Conservation (phyloP, 2,888 invertebrate genomes). For the Neoitamus cyanurus region DNA sequence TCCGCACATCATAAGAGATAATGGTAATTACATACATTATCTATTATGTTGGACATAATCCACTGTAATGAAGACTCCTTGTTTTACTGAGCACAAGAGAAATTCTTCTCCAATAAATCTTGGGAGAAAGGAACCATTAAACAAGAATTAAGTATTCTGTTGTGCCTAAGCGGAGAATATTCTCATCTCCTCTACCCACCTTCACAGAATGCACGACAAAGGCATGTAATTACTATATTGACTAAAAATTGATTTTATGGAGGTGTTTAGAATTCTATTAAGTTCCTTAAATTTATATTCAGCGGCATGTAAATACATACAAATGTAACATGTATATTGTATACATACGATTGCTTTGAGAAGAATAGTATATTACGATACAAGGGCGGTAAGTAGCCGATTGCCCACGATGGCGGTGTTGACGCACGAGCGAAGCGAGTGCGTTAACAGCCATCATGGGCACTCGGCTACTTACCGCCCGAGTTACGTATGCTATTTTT, state of each 20-base stretch:
- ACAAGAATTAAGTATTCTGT: not conserved
- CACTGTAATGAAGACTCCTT: not conserved
- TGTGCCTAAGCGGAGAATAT: not conserved
- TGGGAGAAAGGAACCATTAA: not conserved
- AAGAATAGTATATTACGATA: too few species aligned
- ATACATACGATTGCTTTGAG: too few species aligned
- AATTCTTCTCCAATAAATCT: not conserved
- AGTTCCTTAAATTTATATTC: not conserved
- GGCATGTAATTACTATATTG: constrained; percentile 18
- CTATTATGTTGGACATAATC: not conserved
- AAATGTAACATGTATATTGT: too few species aligned
- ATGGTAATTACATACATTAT: too few species aligned
- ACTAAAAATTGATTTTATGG: not conserved
- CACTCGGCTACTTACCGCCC: too few species aligned
- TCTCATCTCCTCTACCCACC: not conserved
- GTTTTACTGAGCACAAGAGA: not conserved
- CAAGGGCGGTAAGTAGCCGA: too few species aligned
- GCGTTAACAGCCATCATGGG: too few species aligned
- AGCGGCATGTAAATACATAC: too few species aligned
- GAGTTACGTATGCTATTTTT: too few species aligned
- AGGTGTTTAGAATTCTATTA: not conserved
- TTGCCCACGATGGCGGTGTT: too few species aligned
- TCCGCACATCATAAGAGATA: not conserved
- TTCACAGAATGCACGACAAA: not conserved
- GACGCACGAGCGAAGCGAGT: too few species aligned